These are phyloP conservation scores for Tigriopus japonicus DNA, from an alignment of 1,140 invertebrate species.

Conservation along the genomic window DNA sequence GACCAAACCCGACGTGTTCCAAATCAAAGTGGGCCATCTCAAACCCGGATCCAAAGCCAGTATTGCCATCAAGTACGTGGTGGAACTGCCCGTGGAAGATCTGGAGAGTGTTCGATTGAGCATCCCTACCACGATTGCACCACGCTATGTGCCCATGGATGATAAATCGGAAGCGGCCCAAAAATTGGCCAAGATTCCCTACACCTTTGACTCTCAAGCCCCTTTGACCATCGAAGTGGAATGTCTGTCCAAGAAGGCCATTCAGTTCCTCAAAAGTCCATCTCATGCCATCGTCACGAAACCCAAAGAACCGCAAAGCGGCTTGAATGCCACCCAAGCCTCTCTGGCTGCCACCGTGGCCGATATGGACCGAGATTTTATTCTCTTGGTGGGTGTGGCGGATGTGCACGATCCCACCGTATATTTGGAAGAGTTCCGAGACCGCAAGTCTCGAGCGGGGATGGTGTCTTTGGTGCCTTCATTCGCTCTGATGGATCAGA, in stretches of 20 bases:
- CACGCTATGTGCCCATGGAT: constrained; percentile 19
- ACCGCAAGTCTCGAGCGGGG: constrained; percentile 10
- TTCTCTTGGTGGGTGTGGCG: constrained; percentile 17
- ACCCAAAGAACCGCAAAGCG: not conserved
- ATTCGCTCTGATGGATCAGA: constrained; percentile 20
- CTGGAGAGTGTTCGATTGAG: constrained; percentile 25
- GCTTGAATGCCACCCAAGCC: constrained; percentile 11
- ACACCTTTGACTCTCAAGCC: constrained; percentile 13
- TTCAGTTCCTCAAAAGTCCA: not conserved
- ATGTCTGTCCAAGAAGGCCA: not conserved
- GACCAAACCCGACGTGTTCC: constrained; percentile 24
- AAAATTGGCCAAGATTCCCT: constrained; percentile 18
- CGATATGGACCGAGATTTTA: constrained; percentile 21
- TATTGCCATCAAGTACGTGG: constrained; percentile 31
- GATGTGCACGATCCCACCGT: constrained; percentile 16
- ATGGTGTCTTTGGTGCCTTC: constrained; percentile 21
- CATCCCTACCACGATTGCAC: constrained; percentile 24
- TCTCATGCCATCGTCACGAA: constrained; percentile 11
- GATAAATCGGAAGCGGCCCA: constrained; percentile 16
- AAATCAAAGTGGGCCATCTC: constrained; percentile 27
- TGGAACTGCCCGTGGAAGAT: constrained; percentile 29
- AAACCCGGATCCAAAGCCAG: constrained; percentile 26
- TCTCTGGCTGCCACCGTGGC: constrained; percentile 16
- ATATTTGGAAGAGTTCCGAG: not conserved
- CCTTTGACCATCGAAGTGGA: constrained; percentile 3